Conservation (phyloP, 2,797 vertebrate genomes). For the Astyanax mexicanus region DNA sequence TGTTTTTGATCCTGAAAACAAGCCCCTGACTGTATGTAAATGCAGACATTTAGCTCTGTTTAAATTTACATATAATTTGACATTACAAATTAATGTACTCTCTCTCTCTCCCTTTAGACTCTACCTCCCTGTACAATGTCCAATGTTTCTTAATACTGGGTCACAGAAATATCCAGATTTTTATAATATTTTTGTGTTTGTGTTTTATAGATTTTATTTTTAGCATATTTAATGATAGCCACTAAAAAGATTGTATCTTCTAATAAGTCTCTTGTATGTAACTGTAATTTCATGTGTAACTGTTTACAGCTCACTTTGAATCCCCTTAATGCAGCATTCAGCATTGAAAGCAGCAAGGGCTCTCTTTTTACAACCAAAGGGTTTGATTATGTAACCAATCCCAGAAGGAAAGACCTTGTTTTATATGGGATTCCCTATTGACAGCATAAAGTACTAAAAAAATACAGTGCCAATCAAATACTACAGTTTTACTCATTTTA, state of each 20-base stretch:
- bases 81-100: background rate
- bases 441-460: no score
- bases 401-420: conserved; percentile 43
- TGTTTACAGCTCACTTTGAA: conserved; percentile 35
- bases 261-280: background rate
- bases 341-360: conserved; percentile 23
- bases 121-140: background rate
- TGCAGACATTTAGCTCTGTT: background rate
- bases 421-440: no score
- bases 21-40: conserved; percentile 44
- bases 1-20: conserved; percentile 52
- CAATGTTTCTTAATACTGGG: background rate
- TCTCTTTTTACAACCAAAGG: conserved; percentile 41
- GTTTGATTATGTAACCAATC: conserved; percentile 42
- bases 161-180: background rate
- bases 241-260: no score
- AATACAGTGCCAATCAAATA: no score
- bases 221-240: no score
- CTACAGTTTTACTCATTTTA: no score
- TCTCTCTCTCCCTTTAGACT: background rate
- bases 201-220: no score
- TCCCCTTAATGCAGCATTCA: conserved; percentile 39
- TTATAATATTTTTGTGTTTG: no score
- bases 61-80: background rate
- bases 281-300: background rate